These are phyloP conservation scores for Ormyrus labotus DNA, from an alignment of 2,888 invertebrate species.

Conservation along the genomic window DNA sequence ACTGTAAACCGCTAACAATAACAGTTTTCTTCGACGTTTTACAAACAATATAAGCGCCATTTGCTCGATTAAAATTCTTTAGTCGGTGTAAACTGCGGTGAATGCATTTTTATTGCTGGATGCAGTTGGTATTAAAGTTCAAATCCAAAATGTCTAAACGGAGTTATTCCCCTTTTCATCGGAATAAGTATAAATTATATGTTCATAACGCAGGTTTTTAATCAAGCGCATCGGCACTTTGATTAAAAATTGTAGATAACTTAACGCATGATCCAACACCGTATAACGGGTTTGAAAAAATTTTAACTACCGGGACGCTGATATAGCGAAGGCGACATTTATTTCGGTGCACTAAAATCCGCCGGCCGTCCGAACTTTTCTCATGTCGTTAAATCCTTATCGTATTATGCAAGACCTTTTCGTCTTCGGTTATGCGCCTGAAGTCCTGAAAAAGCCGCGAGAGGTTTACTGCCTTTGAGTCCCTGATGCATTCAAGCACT, in stretches of 20 bases:
- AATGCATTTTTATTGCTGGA: no score
- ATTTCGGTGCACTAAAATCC: constrained; percentile 38
- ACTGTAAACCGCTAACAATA: neutral
- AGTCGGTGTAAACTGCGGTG: no score
- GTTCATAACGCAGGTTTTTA: neutral
- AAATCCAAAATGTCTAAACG: no score
- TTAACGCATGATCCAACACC: constrained; percentile 7
- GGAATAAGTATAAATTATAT: constrained; percentile 31
- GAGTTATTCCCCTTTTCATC: no score
- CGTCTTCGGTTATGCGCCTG: constrained; percentile 14
- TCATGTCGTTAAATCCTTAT: constrained; percentile 44
- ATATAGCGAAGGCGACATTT: constrained; percentile 17
- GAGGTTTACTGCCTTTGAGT: constrained; percentile 33
- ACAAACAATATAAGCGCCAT: no score
- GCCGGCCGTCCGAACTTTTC: constrained; percentile 15
- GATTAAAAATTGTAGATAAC: constrained; percentile 43
- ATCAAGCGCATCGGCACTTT: constrained; percentile 2
- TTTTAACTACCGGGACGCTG: neutral
- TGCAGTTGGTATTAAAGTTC: no score
- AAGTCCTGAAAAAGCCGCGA: constrained; percentile 34
- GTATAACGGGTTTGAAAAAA: constrained; percentile 28
- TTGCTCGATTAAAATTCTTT: no score
- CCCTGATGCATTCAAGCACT: constrained; percentile 39
- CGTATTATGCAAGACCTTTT: constrained; percentile 28
- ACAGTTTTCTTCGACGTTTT: neutral